These are phyloP conservation scores for Tragopan temminckii DNA, from an alignment of 2,797 vertebrate genomes.

Conservation along the genomic window DNA sequence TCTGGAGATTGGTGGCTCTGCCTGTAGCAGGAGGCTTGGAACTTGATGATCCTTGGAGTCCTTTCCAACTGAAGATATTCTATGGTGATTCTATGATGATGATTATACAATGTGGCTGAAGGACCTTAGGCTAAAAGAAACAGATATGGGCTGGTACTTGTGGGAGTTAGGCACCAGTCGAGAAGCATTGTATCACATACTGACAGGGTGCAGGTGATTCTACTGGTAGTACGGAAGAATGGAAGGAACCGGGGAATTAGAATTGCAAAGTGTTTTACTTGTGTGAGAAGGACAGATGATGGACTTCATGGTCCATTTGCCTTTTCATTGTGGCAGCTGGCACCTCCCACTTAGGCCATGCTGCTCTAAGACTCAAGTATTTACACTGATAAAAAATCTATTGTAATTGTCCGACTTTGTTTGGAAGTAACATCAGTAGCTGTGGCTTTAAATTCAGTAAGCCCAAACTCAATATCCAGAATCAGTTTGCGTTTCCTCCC, in stretches of 20 bases:
- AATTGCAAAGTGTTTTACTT: background rate
- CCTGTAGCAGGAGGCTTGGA: too few relatives aligned
- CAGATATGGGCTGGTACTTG: background rate
- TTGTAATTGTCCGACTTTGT: background rate
- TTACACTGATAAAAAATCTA: conserved; percentile 18
- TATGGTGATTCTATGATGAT: too few relatives aligned
- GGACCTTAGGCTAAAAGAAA: background rate
- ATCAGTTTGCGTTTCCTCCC: background rate
- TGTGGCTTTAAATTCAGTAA: conserved; percentile 39
- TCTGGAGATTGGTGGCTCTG: too few relatives aligned
- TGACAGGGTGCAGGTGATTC: background rate
- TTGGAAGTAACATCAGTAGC: background rate
- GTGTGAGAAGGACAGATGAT: background rate
- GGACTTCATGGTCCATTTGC: background rate
- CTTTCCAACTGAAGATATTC: too few relatives aligned
- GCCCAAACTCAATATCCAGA: conserved; percentile 37
- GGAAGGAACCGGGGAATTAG: background rate
- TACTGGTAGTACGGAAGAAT: background rate
- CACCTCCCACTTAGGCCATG: background rate
- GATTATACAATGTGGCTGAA: background rate
- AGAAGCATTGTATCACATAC: background rate
- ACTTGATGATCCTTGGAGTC: too few relatives aligned
- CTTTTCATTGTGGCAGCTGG: background rate
- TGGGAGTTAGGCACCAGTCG: background rate
- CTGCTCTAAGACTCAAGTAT: background rate